Conservation (phyloP, 1,140 invertebrate species). For the Drosophila oshimai region DNA sequence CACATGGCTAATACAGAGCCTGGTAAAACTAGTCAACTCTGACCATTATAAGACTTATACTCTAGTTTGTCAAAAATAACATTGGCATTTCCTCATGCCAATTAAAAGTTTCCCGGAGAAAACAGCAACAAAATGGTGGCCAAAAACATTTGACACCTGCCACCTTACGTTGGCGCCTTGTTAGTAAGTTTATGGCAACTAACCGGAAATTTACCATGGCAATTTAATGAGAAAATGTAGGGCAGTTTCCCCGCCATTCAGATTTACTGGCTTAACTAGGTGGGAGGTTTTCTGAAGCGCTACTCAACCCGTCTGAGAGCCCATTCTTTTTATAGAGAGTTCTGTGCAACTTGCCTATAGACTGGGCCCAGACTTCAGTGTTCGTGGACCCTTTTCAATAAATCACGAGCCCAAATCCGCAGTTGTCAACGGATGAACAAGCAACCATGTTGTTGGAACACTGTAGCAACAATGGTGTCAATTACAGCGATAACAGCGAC, state of each 20-base stretch:
- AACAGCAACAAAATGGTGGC: constrained; percentile 50
- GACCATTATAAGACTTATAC: constrained; percentile 16
- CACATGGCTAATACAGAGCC: constrained; percentile 22
- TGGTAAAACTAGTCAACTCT: constrained; percentile 11
- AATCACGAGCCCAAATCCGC: constrained; percentile 32
- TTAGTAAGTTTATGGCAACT: constrained; percentile 74
- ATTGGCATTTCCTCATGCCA: constrained; percentile 67
- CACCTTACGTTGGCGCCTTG: constrained; percentile 61
- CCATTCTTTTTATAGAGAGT: constrained; percentile 10
- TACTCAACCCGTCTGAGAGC: constrained; percentile 67
- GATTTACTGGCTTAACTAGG: constrained; percentile 32
- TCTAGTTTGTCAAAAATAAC: constrained; percentile 38
- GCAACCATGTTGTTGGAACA: neutral
- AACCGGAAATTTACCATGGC: constrained; percentile 63
- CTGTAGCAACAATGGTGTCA: constrained; percentile 7
- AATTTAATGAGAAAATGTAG: constrained; percentile 80
- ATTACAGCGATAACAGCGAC: constrained; percentile 13
- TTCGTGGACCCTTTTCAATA: constrained; percentile 28
- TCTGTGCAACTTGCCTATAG: neutral
- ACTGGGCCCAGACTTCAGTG: neutral
- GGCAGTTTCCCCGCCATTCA: constrained; percentile 46
- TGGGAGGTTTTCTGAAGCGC: constrained; percentile 43
- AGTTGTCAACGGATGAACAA: constrained; percentile 16
- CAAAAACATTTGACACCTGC: constrained; percentile 60
- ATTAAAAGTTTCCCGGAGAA: constrained; percentile 66